These are phyloP conservation scores for Drosophila sp. DNA, from an alignment of 1,140 invertebrate genomes.

Conservation along the genomic window DNA sequence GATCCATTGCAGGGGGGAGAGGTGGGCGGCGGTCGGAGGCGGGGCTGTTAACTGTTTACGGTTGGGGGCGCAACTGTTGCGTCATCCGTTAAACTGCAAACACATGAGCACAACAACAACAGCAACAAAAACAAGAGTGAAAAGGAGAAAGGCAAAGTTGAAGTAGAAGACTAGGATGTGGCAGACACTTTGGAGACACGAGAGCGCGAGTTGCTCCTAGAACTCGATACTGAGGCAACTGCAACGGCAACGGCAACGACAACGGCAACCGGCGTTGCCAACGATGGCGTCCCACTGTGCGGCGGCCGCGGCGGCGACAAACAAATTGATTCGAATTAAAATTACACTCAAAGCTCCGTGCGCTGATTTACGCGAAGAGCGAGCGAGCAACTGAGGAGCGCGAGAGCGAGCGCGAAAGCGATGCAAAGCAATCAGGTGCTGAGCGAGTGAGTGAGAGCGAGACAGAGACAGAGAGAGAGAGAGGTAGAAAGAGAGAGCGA, in stretches of 20 bases:
- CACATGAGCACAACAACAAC: slow-evolving; percentile 2
- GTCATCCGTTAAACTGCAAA: slow-evolving; percentile 18
- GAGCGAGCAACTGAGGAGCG: slow-evolving; percentile 9
- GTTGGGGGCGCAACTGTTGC: slow-evolving; percentile 29
- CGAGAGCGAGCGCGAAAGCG: slow-evolving; percentile 23
- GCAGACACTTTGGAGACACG: slow-evolving; percentile 11
- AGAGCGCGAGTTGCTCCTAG: slow-evolving; percentile 5
- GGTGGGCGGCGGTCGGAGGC: neutral
- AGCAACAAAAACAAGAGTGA: slow-evolving; percentile 6
- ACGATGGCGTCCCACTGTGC: slow-evolving; percentile 68
- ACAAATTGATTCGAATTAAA: slow-evolving; percentile 83
- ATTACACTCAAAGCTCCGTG: slow-evolving; percentile 57
- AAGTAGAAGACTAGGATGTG: slow-evolving; percentile 16
- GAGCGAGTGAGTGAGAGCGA: slow-evolving; percentile 22
- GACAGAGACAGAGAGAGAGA: no score
- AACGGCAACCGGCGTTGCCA: slow-evolving; percentile 32
- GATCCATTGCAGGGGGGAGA: slow-evolving; percentile 49
- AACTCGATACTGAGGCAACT: slow-evolving; percentile 11
- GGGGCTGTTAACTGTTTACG: neutral
- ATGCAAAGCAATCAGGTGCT: neutral
- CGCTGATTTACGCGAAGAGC: slow-evolving; percentile 53
- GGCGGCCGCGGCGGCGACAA: slow-evolving; percentile 74
- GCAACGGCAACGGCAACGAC: slow-evolving; percentile 72
- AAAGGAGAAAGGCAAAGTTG: slow-evolving; percentile 5
- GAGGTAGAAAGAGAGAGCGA: neutral